These are phyloP conservation scores for Xylophagus ater DNA, from an alignment of 2,888 invertebrate genomes.

Conservation along the genomic window DNA sequence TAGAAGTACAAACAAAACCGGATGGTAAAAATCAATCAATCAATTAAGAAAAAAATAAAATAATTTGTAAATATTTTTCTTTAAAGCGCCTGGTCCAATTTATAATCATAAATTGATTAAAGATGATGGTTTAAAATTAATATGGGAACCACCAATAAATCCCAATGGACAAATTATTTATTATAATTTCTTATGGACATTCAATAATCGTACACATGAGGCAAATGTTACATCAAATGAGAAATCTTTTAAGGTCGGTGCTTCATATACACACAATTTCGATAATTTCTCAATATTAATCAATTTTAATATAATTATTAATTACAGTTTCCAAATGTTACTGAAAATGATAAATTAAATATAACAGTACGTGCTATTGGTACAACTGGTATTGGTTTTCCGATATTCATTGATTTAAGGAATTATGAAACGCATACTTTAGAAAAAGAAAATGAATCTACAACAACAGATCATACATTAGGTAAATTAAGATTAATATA, in stretches of 20 bases:
- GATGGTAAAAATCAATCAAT: slow-evolving; percentile 28
- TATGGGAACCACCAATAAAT: slow-evolving; percentile 35
- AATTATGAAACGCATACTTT: slow-evolving; percentile 18
- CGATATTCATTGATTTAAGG: slow-evolving; percentile 32
- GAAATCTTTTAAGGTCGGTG: slow-evolving; percentile 15
- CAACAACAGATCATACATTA: slow-evolving; percentile 22
- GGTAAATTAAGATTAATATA: slow-evolving; percentile 20
- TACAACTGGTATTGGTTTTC: slow-evolving; percentile 35
- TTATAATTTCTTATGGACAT: slow-evolving; percentile 34
- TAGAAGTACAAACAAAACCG: slow-evolving; percentile 32
- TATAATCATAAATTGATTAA: slow-evolving; percentile 30
- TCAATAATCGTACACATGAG: slow-evolving; percentile 33
- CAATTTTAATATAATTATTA: neutral
- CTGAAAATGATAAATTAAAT: slow-evolving; percentile 34
- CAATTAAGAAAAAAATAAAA: neutral
- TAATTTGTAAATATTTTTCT: slow-evolving; percentile 1
- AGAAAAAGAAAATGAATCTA: slow-evolving; percentile 25
- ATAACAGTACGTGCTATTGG: slow-evolving; percentile 37
- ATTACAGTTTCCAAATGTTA: slow-evolving; percentile 34
- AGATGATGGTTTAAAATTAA: slow-evolving; percentile 31
- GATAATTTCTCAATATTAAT: neutral
- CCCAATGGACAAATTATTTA: slow-evolving; percentile 35
- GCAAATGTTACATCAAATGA: slow-evolving; percentile 22
- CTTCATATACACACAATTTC: neutral
- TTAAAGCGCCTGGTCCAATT: slow-evolving; percentile 35